These are phyloP conservation scores for Drosophila seguyi DNA, from an alignment of 1,140 invertebrate species.

Conservation along the genomic window DNA sequence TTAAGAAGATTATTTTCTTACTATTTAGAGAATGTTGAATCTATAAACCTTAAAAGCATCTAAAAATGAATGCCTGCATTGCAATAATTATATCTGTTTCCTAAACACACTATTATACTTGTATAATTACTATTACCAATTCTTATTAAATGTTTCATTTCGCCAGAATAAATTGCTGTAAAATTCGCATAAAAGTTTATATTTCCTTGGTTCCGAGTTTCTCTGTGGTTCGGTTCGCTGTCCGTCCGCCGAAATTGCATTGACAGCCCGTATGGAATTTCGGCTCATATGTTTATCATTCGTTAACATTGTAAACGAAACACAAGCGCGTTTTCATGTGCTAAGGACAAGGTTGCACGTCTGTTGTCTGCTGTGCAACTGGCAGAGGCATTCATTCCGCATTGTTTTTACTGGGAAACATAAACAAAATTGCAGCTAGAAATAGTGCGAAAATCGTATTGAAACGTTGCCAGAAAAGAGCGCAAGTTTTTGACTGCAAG, in stretches of 20 bases:
- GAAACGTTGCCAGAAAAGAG: conserved; percentile 29
- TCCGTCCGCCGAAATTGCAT: conserved; percentile 24
- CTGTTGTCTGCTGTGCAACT: conserved; percentile 39
- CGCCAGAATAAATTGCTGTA: conserved; percentile 1
- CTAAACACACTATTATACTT: neutral
- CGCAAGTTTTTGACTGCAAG: conserved; percentile 3
- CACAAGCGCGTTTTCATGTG: conserved; percentile 67
- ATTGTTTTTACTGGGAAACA: conserved; percentile 63
- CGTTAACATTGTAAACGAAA: conserved; percentile 54
- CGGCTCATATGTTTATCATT: conserved; percentile 53
- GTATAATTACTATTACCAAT: neutral
- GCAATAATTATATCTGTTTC: neutral
- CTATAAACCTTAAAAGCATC: neutral
- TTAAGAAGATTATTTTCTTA: neutral
- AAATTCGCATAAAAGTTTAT: conserved; percentile 1
- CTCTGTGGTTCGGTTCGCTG: neutral
- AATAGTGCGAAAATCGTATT: conserved; percentile 50
- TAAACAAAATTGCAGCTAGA: conserved; percentile 72
- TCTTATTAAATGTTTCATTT: neutral
- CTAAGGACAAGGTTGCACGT: conserved; percentile 76
- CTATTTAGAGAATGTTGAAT: neutral
- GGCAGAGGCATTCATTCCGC: conserved; percentile 55
- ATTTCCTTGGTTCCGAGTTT: conserved; percentile 4
- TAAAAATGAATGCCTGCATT: neutral
- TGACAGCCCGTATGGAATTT: conserved; percentile 46